phyloP scores from a whole-genome alignment of 2,888 invertebrate species.

The Chelonus formosanus region DNA sequence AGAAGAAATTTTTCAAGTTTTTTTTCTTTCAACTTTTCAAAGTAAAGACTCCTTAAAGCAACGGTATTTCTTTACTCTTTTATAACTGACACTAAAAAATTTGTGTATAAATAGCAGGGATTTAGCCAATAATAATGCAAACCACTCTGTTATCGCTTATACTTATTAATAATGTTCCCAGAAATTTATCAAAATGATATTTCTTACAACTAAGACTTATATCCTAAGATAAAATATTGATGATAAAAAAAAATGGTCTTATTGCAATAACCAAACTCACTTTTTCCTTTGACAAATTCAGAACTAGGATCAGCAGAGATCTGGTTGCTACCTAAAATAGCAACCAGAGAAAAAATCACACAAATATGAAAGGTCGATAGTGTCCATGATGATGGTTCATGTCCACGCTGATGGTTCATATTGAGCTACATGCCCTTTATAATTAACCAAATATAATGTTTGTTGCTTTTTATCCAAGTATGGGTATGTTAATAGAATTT shows the following conservation, averaged over 20 bases:
- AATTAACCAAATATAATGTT: not conserved
- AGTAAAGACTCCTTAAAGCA: not conserved
- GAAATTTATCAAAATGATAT: too few relatives aligned
- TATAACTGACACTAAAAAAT: not conserved
- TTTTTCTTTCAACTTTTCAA: not conserved
- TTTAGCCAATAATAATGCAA: too few relatives aligned
- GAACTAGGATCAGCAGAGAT: conserved; percentile 65
- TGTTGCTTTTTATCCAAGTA: not conserved
- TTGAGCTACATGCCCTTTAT: conserved; percentile 61
- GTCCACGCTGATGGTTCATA: conserved; percentile 59
- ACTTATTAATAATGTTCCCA: too few relatives aligned
- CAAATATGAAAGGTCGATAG: conserved; percentile 53
- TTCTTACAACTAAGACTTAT: too few relatives aligned
- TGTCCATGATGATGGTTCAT: conserved; percentile 52
- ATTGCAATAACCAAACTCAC: conserved; percentile 68
- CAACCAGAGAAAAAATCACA: conserved; percentile 49
- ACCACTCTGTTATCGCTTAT: too few relatives aligned
- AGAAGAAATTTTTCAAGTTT: not conserved
- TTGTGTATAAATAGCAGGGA: too few relatives aligned
- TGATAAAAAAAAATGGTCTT: conserved; percentile 14
- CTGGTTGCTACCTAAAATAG: conserved; percentile 51
- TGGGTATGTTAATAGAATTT: not conserved
- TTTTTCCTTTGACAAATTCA: conserved; percentile 82
- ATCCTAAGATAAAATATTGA: conserved; percentile 32
- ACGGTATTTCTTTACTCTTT: conserved; percentile 1